These are phyloP conservation scores for Cosmia pyralina DNA, from an alignment of 2,888 invertebrate species.

Conservation along the genomic window DNA sequence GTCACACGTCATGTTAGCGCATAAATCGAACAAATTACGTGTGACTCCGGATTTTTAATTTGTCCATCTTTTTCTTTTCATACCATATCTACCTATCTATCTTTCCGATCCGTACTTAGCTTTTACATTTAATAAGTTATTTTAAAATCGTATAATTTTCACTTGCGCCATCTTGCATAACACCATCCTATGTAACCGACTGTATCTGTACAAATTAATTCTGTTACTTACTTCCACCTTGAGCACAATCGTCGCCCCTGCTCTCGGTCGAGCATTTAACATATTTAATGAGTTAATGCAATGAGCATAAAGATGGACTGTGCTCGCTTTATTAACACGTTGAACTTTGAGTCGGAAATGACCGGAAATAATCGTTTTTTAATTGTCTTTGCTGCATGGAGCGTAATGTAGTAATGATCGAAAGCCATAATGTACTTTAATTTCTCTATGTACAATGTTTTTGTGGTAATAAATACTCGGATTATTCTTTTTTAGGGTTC, in stretches of 20 bases:
- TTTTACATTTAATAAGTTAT: too few relatives aligned
- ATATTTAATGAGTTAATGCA: slow-evolving; percentile 54
- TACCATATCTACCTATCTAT: too few relatives aligned
- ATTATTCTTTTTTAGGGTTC: neutral
- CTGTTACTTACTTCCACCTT: slow-evolving; percentile 66
- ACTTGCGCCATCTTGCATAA: slow-evolving; percentile 23
- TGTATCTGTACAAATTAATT: slow-evolving; percentile 66
- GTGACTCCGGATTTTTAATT: too few relatives aligned
- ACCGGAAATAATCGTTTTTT: slow-evolving; percentile 16
- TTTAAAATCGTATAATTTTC: too few relatives aligned
- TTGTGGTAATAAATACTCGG: neutral
- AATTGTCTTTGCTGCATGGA: slow-evolving; percentile 8
- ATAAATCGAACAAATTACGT: too few relatives aligned
- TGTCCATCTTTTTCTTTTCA: too few relatives aligned
- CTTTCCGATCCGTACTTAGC: too few relatives aligned
- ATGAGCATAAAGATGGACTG: slow-evolving; percentile 42
- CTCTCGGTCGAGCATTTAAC: slow-evolving; percentile 58
- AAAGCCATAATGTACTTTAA: slow-evolving; percentile 5
- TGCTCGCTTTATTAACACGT: slow-evolving; percentile 33
- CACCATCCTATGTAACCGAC: slow-evolving; percentile 50
- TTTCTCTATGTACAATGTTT: neutral
- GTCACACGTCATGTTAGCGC: too few relatives aligned
- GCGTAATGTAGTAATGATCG: neutral
- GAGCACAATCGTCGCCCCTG: slow-evolving; percentile 63
- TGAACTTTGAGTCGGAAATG: slow-evolving; percentile 4